Conservation (phyloP, 2,797 vertebrate genomes). For the Sebastes cheni region DNA sequence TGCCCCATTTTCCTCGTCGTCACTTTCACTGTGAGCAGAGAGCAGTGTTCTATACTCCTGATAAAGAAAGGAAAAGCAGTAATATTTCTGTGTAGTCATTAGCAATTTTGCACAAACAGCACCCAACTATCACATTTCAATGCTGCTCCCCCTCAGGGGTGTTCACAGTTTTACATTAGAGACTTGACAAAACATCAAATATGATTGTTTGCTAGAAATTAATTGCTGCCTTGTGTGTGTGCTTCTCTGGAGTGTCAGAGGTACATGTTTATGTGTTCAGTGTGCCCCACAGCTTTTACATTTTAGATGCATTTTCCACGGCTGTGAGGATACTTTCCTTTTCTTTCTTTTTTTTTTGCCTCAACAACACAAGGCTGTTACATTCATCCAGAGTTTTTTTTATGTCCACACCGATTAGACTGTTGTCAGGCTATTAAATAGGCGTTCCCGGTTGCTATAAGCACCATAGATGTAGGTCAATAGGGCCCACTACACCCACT, state of each 20-base stretch:
- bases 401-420: not conserved
- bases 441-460: no score
- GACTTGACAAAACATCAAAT: not conserved
- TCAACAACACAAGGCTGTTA: not conserved
- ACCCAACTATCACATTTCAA: not conserved
- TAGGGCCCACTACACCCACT: no score
- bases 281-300: not conserved
- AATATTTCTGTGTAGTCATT: not conserved
- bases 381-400: not conserved
- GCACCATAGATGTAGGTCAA: no score
- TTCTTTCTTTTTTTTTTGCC: not conserved
- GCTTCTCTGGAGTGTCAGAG: not conserved
- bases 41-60: not conserved
- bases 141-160: not conserved
- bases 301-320: not conserved
- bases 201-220: conserved; percentile 1
- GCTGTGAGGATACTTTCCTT: not conserved
- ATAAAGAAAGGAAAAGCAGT: not conserved
- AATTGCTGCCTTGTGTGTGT: conserved; percentile 13
- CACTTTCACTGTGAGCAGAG: not conserved
- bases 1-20: not conserved
- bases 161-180: not conserved
- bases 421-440: no score
- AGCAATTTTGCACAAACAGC: conserved; percentile 4
- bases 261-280: not conserved